Evolutionary conservation across 2,113 vertebrate species (phyloP), one percentile per base, ranked within the genome.

Genomic region (Corythoichthys haematopterus): DNA sequence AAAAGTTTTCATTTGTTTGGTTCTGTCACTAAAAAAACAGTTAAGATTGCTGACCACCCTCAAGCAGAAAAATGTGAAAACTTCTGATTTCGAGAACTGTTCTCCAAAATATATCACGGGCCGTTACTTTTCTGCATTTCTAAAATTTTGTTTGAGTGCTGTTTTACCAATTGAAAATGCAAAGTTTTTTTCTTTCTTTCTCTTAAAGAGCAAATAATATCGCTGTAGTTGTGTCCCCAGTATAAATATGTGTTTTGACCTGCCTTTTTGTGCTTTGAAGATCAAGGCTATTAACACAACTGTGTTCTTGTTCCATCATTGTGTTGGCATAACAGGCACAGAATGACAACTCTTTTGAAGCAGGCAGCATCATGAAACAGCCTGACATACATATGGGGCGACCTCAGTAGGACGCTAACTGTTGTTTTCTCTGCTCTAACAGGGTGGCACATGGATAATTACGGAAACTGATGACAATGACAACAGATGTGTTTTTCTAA

Each of bases 401-500:
- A 85, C 87, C 88, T 85, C 71, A 67, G 75, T 77, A 59, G 80
- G 80, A 72, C 71, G 72, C 78, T 81, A 65, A 83, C 79, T 88
- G 86, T 86, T 88, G 80, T 84, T 90, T 84, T 84, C 76, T 77
- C 77, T 58, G 70, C 72, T 81, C 80, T 65, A 79, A 84, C 83
- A 58, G 76, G 81, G 76, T 77, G 76, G 84, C 80, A 83, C 80
- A 20, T 50, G 80, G 80, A 80, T 84, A 85, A 88, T 90, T 88
- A 84, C 80, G 74, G 65, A 76, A 87, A 70, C 85, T 80, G 88
- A 89, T 88, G 88, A 90, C 88, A 90, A 87, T 74, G 75, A 89
- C 82, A 89, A 89, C 84, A 87, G 71, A 65, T 68, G 76, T 90
- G 85, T 90, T 90, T 89, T 88, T 84, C 79, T 88, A 87, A 71